These are phyloP conservation scores for Arctocebus calabarensis DNA, from an alignment of 2,797 vertebrate genomes.

Conservation along the genomic window DNA sequence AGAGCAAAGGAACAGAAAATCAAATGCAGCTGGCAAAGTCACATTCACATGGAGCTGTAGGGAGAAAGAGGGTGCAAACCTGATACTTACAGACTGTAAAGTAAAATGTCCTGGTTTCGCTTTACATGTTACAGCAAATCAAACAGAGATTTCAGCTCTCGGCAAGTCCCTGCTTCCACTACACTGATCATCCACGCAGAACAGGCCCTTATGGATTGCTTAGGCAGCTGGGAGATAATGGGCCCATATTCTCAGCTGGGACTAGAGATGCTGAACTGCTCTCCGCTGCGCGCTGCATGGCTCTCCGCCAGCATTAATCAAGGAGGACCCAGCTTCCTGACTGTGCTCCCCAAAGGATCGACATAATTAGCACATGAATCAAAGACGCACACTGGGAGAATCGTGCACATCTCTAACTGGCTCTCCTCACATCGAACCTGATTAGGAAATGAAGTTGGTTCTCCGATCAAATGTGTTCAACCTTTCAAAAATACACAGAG, in stretches of 20 bases:
- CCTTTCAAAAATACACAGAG: background rate
- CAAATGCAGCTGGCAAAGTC: conserved; percentile 82
- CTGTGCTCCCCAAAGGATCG: conserved; percentile 82
- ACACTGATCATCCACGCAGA: conserved; percentile 88
- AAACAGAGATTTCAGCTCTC: conserved; percentile 75
- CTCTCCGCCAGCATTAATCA: conserved; percentile 85
- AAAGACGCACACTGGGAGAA: conserved; percentile 72
- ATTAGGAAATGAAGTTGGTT: conserved; percentile 61
- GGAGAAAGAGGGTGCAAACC: conserved; percentile 75
- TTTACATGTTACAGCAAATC: conserved; percentile 74
- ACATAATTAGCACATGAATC: conserved; percentile 80
- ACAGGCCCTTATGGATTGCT: conserved; percentile 86
- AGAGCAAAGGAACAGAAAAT: conserved; percentile 68
- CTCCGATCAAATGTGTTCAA: background rate
- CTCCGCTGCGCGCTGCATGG: conserved; percentile 77
- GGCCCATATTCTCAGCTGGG: conserved; percentile 86
- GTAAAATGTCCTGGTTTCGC: conserved; percentile 84
- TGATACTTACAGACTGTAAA: conserved; percentile 81
- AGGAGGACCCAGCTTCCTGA: conserved; percentile 80
- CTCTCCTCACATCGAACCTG: conserved; percentile 42
- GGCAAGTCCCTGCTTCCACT: conserved; percentile 81
- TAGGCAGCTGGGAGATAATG: conserved; percentile 86
- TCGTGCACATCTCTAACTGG: conserved; percentile 52
- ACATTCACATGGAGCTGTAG: conserved; percentile 72
- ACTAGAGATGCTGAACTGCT: conserved; percentile 83